These are phyloP conservation scores for Hypselothyrea guttata DNA, from an alignment of 2,888 invertebrate genomes.

Conservation along the genomic window DNA sequence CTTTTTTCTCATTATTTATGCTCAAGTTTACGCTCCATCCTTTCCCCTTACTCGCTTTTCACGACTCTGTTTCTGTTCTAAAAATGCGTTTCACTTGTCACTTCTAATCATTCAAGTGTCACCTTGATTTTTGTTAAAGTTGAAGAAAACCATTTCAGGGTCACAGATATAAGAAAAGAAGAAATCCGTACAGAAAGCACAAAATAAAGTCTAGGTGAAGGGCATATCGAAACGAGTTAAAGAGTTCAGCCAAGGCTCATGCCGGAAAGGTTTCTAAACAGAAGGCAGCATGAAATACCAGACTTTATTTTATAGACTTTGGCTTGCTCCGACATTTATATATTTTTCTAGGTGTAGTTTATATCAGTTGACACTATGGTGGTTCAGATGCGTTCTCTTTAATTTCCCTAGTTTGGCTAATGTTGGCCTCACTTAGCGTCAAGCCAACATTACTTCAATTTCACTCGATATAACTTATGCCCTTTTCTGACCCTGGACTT, in stretches of 20 bases:
- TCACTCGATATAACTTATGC: constrained; percentile 32
- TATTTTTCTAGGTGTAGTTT: constrained; percentile 16
- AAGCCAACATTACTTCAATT: constrained; percentile 29
- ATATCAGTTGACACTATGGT: constrained; percentile 4
- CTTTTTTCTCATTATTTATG: constrained; percentile 48
- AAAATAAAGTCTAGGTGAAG: too few species aligned
- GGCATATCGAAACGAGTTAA: too few species aligned
- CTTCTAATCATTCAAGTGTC: constrained; percentile 28
- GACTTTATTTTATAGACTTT: background rate
- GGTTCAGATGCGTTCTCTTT: constrained; percentile 26
- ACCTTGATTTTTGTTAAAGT: constrained; percentile 22
- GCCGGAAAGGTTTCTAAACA: too few species aligned
- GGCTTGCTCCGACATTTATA: constrained; percentile 2
- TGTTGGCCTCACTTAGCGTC: constrained; percentile 40
- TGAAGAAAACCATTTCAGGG: constrained; percentile 13
- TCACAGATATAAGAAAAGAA: constrained; percentile 3
- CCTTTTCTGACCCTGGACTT: constrained; percentile 18
- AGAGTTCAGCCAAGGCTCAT: too few species aligned
- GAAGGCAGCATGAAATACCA: too few species aligned
- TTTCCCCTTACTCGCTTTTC: background rate
- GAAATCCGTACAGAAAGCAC: too few species aligned
- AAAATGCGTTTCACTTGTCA: constrained; percentile 21
- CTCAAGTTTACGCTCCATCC: constrained; percentile 26
- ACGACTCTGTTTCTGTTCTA: background rate
- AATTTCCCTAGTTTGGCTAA: constrained; percentile 23